Base-by-base conservation (phyloP, 2,797 vertebrate species). In the Semaprochilodus insignis region DNA sequence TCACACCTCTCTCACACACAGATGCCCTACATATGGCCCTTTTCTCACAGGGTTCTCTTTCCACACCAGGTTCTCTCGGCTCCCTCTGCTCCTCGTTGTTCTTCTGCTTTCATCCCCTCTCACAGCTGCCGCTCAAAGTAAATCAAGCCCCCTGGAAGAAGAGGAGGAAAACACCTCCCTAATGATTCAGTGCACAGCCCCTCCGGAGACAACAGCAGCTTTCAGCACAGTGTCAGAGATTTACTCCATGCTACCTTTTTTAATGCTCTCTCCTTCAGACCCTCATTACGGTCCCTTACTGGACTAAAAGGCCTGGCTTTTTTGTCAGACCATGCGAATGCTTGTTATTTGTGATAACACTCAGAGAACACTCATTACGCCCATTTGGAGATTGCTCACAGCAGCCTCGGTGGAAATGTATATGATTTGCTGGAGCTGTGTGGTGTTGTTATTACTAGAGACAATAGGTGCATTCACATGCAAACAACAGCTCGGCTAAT, bases 81-180 rank as follows among this genome's bases (percentile, higher is more conserved):
- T 34, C 19, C 54, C 27, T 73, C 51, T 0, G 25, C 25, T 55
- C 13, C 51, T 48, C 21, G 6, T n/a, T 31, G 7, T 19, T 27
- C 71, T 55, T 17, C 51, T 10, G 36, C 72, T 74, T 34, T 59
- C 54, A 57, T 52, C 70, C 70, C 71, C 51, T 73, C 51, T 74
- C 52, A 7, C 19, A 54, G 21, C 21, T 19, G 2, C 65, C 7
- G 17, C 19, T 70, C 36, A 23, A 15, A 76, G 25, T 70, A 70
- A 76, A 69, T 77, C 74, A 25, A 75, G 74, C 55, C 81, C 67
- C 15, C 44, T 82, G 66, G 48, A 77, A 71, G 23, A 77, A 66
- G 48, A 55, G 52, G 65, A 57, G 54, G 55, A 44, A 36, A 81
- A 67, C 51, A 66, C 60, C 34, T 79, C 40, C 52, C 71, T 27